Percentiles rank a stretch among this genome's conserved stretches.
Evolutionary conservation across 2,888 invertebrate species (phyloP).

Genomic region (Malthinus flaveolus): DNA sequence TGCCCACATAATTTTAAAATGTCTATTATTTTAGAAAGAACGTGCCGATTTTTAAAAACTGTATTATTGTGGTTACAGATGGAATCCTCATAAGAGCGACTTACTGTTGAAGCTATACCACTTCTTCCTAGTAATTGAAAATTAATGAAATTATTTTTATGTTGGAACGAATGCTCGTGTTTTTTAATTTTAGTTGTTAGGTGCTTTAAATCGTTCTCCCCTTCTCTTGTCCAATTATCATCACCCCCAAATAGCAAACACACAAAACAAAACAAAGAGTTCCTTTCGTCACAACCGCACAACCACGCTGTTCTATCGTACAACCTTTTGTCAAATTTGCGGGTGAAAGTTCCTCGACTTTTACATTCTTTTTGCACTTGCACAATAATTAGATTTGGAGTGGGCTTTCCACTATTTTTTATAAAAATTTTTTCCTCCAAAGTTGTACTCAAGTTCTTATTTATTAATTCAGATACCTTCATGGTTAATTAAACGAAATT

Average conservation of each 20-base stretch:
- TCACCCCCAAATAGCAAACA: slow-evolving; percentile 34
- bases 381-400: slow-evolving; percentile 3
- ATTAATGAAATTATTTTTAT: slow-evolving; percentile 11
- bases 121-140: slow-evolving; percentile 26
- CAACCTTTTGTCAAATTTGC: slow-evolving; percentile 11
- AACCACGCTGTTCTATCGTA: slow-evolving; percentile 3
- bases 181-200: slow-evolving; percentile 26
- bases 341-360: slow-evolving; percentile 3
- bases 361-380: slow-evolving; percentile 4
- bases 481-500: no score
- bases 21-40: slow-evolving; percentile 21
- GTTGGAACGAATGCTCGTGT: slow-evolving; percentile 17
- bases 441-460: no score
- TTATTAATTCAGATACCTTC: no score
- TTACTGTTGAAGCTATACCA: slow-evolving; percentile 28
- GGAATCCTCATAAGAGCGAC: slow-evolving; percentile 17
- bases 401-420: slow-evolving; percentile 4
- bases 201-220: slow-evolving; percentile 11
- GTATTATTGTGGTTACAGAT: slow-evolving; percentile 31
- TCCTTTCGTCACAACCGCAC: slow-evolving; percentile 4
- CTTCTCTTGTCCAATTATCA: slow-evolving; percentile 3
- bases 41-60: slow-evolving; percentile 35
- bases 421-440: no score
- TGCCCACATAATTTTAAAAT: slow-evolving; percentile 37
- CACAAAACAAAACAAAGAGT: slow-evolving; percentile 36